Conservation (phyloP, 1,140 invertebrate genomes). For the Zaprionus davidi region DNA sequence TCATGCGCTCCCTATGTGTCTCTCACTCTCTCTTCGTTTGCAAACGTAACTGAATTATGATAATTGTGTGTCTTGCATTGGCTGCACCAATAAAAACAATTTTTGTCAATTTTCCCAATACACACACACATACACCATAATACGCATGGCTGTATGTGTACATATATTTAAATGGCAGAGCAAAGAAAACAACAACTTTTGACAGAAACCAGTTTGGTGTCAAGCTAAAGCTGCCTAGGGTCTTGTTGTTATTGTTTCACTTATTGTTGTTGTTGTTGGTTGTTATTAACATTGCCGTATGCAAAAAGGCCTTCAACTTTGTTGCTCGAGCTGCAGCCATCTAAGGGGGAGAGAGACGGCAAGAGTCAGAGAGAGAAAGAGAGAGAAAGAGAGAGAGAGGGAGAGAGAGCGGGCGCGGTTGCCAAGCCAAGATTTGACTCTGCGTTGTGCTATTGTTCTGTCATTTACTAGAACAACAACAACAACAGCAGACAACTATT, state of each 20-base stretch:
- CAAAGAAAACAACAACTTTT: conserved; percentile 51
- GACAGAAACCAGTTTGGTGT: conserved; percentile 39
- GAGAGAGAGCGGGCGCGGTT: conserved; percentile 12
- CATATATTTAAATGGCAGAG: conserved; percentile 43
- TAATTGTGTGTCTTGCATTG: conserved; percentile 7
- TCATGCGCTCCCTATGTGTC: neutral
- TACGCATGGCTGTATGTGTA: neutral
- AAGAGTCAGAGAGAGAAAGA: neutral
- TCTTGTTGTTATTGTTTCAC: conserved; percentile 28
- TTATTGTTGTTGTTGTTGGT: conserved; percentile 35
- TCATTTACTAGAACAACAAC: conserved; percentile 40
- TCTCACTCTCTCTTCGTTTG: neutral
- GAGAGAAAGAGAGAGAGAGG: conserved; percentile 13
- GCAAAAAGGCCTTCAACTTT: conserved; percentile 74
- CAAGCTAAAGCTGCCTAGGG: conserved; percentile 32
- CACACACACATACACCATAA: neutral
- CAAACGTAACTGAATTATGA: conserved; percentile 11
- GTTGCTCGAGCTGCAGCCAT: conserved; percentile 32
- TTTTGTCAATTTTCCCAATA: conserved; percentile 6
- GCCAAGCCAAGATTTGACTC: conserved; percentile 11
- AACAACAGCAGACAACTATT: conserved; percentile 10
- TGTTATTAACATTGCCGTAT: conserved; percentile 56
- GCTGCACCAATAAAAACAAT: neutral
- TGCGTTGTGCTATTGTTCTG: conserved; percentile 39
- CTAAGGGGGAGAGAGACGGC: conserved; percentile 2